Conservation (phyloP, 2,113 vertebrate genomes). For the Sterna hirundo region DNA sequence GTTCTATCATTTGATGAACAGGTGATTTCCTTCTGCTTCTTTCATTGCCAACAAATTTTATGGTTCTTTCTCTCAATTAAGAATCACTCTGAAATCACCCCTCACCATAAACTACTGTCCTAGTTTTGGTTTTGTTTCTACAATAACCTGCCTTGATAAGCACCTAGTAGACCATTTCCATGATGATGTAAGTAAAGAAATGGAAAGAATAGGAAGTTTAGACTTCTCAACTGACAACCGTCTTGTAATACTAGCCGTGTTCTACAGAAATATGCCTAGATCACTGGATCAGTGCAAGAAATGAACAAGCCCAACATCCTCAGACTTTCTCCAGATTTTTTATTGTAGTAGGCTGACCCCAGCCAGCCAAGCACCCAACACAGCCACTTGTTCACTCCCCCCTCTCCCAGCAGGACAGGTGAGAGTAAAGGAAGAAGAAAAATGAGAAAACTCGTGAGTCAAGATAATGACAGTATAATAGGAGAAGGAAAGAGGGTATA, state of each 20-base stretch:
- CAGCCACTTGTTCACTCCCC: neutral
- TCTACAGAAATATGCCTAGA: neutral
- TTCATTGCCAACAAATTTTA: neutral
- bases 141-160: neutral
- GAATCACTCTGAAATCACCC: neutral
- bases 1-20: neutral
- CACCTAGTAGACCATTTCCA: neutral
- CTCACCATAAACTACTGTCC: neutral
- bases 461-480: neutral
- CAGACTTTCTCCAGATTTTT: neutral
- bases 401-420: neutral
- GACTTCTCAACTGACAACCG: neutral
- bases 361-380: neutral
- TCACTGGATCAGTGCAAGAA: neutral
- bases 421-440: neutral
- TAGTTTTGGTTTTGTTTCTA: neutral
- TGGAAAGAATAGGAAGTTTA: neutral
- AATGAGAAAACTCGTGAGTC: neutral
- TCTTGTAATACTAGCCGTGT: neutral
- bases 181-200: neutral
- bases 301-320: neutral
- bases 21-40: neutral
- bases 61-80: neutral
- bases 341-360: neutral
- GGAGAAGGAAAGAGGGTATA: neutral